Conservation (phyloP, 2,797 vertebrate genomes). For the Rhinatrema bivittatum region DNA sequence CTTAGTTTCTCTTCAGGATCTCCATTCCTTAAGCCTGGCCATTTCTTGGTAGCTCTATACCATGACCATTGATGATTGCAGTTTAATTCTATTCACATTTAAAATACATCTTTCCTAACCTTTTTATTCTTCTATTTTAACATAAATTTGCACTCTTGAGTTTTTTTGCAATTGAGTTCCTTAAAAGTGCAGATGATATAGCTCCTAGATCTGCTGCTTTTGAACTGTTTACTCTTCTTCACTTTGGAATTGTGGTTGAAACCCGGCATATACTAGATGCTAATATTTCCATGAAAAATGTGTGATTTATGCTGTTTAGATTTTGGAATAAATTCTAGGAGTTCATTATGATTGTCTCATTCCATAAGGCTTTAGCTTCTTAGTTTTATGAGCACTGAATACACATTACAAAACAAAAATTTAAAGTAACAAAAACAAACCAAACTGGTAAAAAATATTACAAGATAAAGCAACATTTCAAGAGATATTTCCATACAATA, state of each 20-base stretch:
- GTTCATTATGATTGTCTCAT: constrained; percentile 54
- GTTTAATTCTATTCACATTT: no score
- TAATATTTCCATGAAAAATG: constrained; percentile 64
- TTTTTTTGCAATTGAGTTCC: constrained; percentile 37
- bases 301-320: constrained; percentile 61
- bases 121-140: no score
- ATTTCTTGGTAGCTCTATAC: no score
- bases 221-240: constrained; percentile 59
- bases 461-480: constrained; percentile 30
- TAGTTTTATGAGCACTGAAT: constrained; percentile 41
- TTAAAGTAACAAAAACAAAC: constrained; percentile 25
- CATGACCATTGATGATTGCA: no score
- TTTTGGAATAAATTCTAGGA: constrained; percentile 60
- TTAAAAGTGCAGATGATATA: constrained; percentile 44
- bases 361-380: constrained; percentile 51
- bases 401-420: neutral
- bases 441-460: constrained; percentile 41
- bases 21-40: no score
- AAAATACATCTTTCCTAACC: constrained; percentile 38
- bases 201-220: constrained; percentile 63
- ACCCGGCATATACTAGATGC: constrained; percentile 55
- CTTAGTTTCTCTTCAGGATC: no score
- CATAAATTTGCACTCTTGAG: no score
- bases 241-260: constrained; percentile 57
- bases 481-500: constrained; percentile 48